Evolutionary conservation across 2,113 vertebrate genomes (phyloP).

Genomic region (Podiceps cristatus): DNA sequence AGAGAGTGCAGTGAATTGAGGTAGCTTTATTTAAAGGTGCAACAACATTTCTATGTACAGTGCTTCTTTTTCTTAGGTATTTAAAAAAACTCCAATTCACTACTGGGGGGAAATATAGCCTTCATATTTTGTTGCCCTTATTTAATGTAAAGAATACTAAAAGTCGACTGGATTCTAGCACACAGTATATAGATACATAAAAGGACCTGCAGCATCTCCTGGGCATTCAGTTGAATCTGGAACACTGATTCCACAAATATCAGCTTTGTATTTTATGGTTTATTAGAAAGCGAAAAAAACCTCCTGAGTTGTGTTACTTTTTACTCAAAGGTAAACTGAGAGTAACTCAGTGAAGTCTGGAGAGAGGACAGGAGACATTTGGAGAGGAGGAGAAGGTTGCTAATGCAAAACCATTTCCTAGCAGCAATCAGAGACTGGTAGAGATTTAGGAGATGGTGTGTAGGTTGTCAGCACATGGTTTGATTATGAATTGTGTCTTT

Average conservation of each 20-base stretch:
- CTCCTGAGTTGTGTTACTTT: background rate
- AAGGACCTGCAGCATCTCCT: background rate
- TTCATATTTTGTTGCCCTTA: background rate
- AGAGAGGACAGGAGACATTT: background rate
- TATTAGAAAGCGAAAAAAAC: background rate
- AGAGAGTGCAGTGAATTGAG: slow-evolving; percentile 52
- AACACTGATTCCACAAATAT: background rate
- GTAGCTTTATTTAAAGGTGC: slow-evolving; percentile 58
- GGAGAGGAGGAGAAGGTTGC: background rate
- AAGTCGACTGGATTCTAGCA: background rate
- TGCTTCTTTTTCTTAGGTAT: background rate
- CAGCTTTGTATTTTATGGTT: background rate
- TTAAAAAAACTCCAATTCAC: background rate
- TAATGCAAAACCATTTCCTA: slow-evolving; percentile 46
- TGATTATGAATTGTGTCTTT: slow-evolving; percentile 55
- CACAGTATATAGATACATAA: background rate
- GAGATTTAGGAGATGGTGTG: slow-evolving; percentile 39
- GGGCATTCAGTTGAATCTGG: background rate
- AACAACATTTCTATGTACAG: background rate
- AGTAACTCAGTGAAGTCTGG: background rate
- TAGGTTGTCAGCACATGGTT: slow-evolving; percentile 61
- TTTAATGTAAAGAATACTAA: background rate
- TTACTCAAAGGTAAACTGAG: slow-evolving; percentile 24
- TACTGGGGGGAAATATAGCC: background rate
- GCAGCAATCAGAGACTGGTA: slow-evolving; percentile 27